These are phyloP conservation scores for Perca flavescens DNA, from an alignment of 2,113 vertebrate species.

Conservation along the genomic window DNA sequence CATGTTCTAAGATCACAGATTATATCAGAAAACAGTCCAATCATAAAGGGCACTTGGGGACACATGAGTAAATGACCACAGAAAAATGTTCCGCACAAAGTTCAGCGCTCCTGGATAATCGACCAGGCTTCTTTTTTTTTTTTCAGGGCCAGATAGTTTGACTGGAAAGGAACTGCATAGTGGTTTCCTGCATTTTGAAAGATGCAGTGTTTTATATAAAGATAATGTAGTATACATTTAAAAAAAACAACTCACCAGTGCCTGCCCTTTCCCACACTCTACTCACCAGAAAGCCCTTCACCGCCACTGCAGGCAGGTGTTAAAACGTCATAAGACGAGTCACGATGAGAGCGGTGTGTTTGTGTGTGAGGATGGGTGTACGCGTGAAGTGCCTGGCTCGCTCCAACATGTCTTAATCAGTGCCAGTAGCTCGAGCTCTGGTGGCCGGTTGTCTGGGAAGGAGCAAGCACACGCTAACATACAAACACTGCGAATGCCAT, in stretches of 20 bases:
- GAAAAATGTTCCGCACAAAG: constrained; percentile 2
- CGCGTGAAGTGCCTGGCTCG: constrained; percentile 45
- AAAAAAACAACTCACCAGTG: neutral
- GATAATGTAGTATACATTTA: neutral
- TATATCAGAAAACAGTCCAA: constrained; percentile 39
- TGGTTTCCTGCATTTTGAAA: constrained; percentile 1
- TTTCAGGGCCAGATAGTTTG: neutral
- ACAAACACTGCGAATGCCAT: constrained; percentile 63
- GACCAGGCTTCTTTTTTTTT: neutral
- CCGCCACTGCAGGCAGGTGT: neutral
- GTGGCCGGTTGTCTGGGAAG: constrained; percentile 56
- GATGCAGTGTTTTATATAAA: neutral
- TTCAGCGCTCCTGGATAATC: neutral
- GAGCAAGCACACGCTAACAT: constrained; percentile 35
- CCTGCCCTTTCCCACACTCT: neutral
- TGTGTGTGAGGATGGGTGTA: constrained; percentile 1
- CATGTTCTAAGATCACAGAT: constrained; percentile 63
- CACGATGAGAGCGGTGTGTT: neutral
- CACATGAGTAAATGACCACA: constrained; percentile 28
- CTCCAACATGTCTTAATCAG: constrained; percentile 49
- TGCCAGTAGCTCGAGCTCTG: constrained; percentile 54
- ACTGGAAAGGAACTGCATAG: neutral
- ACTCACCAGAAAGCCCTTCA: constrained; percentile 2
- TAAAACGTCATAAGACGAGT: constrained; percentile 18
- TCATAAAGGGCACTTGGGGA: constrained; percentile 36